Evolutionary conservation across 2,888 invertebrate species (phyloP), one percentile per base, ranked within the genome.

Genomic region (Villa cingulata): DNA sequence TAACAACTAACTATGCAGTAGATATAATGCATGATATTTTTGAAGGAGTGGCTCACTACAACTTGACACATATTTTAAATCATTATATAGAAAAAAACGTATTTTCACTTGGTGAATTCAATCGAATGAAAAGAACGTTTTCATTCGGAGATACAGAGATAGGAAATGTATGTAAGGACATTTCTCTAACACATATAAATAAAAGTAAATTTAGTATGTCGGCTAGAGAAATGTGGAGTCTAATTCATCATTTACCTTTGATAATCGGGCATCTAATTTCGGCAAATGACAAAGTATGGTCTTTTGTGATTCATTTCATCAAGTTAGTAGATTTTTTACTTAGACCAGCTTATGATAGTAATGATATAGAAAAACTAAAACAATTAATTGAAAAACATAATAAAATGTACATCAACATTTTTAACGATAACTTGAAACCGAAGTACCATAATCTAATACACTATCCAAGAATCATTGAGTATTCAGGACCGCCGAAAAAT

Each of bases 171-270:
- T 48, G 36, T 17, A 45, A 45, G 18, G 42, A 41, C 16, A 47
- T 48, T 44, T 39, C 39, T 39, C 4, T n/a, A 2, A 15, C 18
- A 32, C 43, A 45, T 27, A 34, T 45, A 29, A 51, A 46, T 39
- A 43, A 41, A 41, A 48, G 37, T 38, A 49, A 39, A 37, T 20
- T 53, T 7, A 48, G 42, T 44, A 40, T 45, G 34, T 53, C 53
- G 27, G 51, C 49, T 37, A 51, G 47, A 46, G 53, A 51, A 51
- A 51, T 46, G 41, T 53, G 51, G 53, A 51, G 49, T 15, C 48
- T 53, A 27, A 2, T 27, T 27, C 53, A 53, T 32, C 36, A 48
- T 43, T 51, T 53, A 27, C 40, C 51, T 16, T 38, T 53, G 29
- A 53, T 51, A 23, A 15, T 51, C 15, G 49, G 53, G 17, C 46